Conservation (phyloP, 2,797 vertebrate species). For the Cephalopachus bancanus region DNA sequence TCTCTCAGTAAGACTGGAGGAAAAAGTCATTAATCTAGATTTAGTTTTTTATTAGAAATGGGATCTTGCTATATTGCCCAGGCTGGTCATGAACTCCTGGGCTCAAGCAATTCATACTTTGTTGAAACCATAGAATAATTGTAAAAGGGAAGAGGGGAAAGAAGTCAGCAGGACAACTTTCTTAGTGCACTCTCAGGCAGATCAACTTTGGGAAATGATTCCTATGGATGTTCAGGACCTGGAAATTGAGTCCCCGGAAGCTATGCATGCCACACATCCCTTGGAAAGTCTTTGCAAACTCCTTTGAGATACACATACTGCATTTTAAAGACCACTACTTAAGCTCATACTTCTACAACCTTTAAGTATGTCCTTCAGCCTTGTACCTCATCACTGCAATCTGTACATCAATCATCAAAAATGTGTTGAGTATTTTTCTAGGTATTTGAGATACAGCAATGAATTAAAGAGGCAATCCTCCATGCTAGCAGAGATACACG, state of each 20-base stretch:
- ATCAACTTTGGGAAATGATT: neutral
- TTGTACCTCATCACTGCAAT: neutral
- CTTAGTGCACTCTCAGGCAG: neutral
- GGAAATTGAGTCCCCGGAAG: neutral
- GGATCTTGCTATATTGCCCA: too few relatives aligned
- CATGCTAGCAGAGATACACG: neutral
- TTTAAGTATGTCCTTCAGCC: neutral
- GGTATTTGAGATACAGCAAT: neutral
- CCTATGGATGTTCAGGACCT: neutral
- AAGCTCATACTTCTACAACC: neutral
- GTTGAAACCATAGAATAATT: neutral
- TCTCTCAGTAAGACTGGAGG: neutral
- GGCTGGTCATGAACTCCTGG: too few relatives aligned
- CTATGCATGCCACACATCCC: too few relatives aligned
- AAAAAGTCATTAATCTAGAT: neutral
- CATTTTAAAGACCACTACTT: neutral
- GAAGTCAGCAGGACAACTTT: neutral
- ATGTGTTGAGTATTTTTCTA: neutral
- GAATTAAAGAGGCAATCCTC: neutral
- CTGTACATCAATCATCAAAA: neutral
- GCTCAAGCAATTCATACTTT: too few relatives aligned
- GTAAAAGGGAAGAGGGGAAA: neutral
- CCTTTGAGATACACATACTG: neutral
- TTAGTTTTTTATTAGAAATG: too few relatives aligned
- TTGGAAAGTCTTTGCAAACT: neutral